Percentiles rank a stretch among this genome's conserved stretches.
phyloP scores from a whole-genome alignment of 2,113 vertebrate species.

The Bubo blakistoni region DNA sequence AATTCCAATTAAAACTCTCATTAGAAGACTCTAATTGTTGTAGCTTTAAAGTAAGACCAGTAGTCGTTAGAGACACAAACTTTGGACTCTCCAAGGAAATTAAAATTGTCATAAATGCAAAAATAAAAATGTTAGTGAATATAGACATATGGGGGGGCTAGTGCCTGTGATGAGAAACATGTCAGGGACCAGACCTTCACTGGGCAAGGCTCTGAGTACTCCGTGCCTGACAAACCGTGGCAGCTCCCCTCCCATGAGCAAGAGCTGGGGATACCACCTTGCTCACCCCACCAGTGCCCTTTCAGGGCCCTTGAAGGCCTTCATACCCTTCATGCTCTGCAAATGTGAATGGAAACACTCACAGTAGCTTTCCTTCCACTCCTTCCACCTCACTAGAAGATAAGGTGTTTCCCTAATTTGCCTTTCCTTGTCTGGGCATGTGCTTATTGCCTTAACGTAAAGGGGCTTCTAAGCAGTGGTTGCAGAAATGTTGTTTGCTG shows the following conservation, averaged over 20 bases:
- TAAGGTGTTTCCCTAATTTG: background rate
- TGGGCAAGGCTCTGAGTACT: background rate
- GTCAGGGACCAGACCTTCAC: background rate
- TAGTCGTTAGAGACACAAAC: background rate
- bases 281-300: background rate
- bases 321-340: background rate
- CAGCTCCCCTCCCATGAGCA: background rate
- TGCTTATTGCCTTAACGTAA: background rate
- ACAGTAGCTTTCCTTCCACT: background rate
- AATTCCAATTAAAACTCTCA: slow-evolving; percentile 11
- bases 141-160: rapidly evolving
- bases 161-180: background rate
- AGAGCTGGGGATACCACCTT: too few relatives aligned
- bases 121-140: background rate
- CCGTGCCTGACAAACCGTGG: background rate
- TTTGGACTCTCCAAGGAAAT: background rate
- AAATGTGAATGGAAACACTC: background rate
- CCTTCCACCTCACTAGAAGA: background rate
- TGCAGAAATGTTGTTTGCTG: background rate
- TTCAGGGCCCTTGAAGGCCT: background rate
- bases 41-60: background rate
- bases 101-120: background rate
- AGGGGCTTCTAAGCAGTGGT: background rate
- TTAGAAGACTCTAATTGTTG: background rate
- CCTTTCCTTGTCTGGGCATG: background rate